Percentiles rank a stretch among this genome's conserved stretches.
phyloP scores from a whole-genome alignment of 1,140 invertebrate genomes.

The Argopecten irradians region DNA sequence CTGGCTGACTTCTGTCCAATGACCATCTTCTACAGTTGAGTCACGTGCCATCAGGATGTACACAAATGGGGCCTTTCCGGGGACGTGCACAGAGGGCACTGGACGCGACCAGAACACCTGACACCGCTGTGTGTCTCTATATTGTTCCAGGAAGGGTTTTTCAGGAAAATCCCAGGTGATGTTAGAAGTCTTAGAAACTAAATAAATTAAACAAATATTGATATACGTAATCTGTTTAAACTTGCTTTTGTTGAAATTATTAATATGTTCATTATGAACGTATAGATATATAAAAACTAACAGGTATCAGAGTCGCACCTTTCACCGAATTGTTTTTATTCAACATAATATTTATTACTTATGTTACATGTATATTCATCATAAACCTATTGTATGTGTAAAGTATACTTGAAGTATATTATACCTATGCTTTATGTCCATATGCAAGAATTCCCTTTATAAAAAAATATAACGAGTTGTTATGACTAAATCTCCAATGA shows the following conservation, averaged over 20 bases:
- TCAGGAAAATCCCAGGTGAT: neutral
- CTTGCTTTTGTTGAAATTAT: too few species aligned
- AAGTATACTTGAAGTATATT: too few species aligned
- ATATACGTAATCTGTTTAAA: too few species aligned
- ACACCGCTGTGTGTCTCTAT: neutral
- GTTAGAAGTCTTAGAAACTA: neutral
- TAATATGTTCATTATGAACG: too few species aligned
- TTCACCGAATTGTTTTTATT: too few species aligned
- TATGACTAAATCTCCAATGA: neutral
- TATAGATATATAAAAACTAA: too few species aligned
- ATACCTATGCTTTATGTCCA: too few species aligned
- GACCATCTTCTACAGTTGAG: neutral
- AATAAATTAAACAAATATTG: too few species aligned
- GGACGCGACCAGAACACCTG: conserved; percentile 36
- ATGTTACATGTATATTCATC: too few species aligned
- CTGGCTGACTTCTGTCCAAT: conserved; percentile 24
- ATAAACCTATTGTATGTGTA: too few species aligned
- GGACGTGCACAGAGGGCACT: neutral
- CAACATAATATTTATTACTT: too few species aligned
- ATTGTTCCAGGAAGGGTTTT: neutral
- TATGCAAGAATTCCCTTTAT: neutral
- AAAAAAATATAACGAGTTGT: neutral
- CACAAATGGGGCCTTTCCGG: conserved; percentile 25
- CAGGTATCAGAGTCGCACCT: too few species aligned
- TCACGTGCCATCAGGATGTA: conserved; percentile 35